Evolutionary conservation across 2,797 vertebrate genomes (phyloP).

Genomic region (Anableps anableps): DNA sequence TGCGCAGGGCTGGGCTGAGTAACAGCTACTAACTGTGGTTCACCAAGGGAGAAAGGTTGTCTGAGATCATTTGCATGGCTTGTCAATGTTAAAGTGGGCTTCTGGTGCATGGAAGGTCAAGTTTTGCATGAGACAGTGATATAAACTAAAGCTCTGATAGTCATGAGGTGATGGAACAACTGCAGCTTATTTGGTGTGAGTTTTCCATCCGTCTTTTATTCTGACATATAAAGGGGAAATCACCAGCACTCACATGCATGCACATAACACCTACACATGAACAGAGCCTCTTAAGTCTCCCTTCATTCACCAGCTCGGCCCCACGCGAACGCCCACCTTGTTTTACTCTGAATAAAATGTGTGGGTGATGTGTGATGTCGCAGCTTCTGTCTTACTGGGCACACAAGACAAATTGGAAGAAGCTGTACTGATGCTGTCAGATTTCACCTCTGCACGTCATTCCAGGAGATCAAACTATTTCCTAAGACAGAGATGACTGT

Average conservation of each 20-base stretch:
- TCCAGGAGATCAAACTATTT: slow-evolving; percentile 41
- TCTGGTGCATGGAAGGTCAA: slow-evolving; percentile 65
- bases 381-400: slow-evolving; percentile 30
- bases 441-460: slow-evolving; percentile 32
- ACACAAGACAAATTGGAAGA: slow-evolving; percentile 28
- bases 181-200: slow-evolving; percentile 29
- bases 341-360: slow-evolving; percentile 41
- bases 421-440: slow-evolving; percentile 29
- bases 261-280: slow-evolving; percentile 8
- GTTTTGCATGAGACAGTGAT: slow-evolving; percentile 57
- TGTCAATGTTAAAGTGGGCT: slow-evolving; percentile 64
- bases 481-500: slow-evolving; percentile 32
- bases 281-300: slow-evolving; percentile 24
- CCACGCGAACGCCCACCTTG: slow-evolving; percentile 23
- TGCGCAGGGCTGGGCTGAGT: slow-evolving; percentile 36
- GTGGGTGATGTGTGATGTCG: slow-evolving; percentile 28
- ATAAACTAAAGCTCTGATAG: slow-evolving; percentile 46
- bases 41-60: slow-evolving; percentile 64
- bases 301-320: slow-evolving; percentile 21
- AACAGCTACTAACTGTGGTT: slow-evolving; percentile 56
- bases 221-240: slow-evolving; percentile 65
- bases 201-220: slow-evolving; percentile 60
- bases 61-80: slow-evolving; percentile 68
- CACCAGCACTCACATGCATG: slow-evolving; percentile 36
- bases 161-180: slow-evolving; percentile 57